Conservation (phyloP, 2,797 vertebrate genomes). For the Choloepus didactylus region DNA sequence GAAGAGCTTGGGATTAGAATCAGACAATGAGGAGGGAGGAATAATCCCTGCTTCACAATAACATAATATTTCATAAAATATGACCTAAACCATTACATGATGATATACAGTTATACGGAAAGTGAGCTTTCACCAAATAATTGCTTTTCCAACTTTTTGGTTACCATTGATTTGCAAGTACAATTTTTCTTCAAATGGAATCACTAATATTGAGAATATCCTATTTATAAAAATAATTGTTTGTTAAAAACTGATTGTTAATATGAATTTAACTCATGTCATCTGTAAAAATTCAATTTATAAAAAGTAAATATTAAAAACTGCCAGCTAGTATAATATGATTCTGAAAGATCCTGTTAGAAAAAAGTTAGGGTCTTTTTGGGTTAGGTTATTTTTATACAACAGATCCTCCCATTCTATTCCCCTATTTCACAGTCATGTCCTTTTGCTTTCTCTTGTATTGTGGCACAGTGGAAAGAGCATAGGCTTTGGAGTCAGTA, state of each 20-base stretch:
- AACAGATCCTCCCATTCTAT: background rate
- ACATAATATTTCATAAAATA: background rate
- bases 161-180: background rate
- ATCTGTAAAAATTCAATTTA: background rate
- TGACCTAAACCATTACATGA: background rate
- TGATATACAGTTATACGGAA: background rate
- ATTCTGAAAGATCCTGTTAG: constrained; percentile 12
- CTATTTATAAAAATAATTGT: constrained; percentile 32
- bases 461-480: background rate
- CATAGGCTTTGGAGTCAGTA: background rate
- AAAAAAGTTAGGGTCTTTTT: background rate
- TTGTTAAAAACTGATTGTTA: constrained; percentile 17
- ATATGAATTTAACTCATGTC: background rate
- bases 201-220: background rate
- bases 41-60: constrained; percentile 35
- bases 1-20: background rate
- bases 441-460: background rate
- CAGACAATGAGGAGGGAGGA: background rate
- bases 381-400: background rate
- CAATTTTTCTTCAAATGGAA: background rate
- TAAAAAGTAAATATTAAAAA: constrained; percentile 2
- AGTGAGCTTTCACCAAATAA: background rate
- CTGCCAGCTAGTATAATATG: background rate
- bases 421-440: background rate
- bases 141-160: background rate